Percentiles rank a stretch among this genome's conserved stretches.
These are phyloP conservation scores for Octonoba sinensis DNA, from an alignment of 2,888 invertebrate genomes.

Conservation along the genomic window DNA sequence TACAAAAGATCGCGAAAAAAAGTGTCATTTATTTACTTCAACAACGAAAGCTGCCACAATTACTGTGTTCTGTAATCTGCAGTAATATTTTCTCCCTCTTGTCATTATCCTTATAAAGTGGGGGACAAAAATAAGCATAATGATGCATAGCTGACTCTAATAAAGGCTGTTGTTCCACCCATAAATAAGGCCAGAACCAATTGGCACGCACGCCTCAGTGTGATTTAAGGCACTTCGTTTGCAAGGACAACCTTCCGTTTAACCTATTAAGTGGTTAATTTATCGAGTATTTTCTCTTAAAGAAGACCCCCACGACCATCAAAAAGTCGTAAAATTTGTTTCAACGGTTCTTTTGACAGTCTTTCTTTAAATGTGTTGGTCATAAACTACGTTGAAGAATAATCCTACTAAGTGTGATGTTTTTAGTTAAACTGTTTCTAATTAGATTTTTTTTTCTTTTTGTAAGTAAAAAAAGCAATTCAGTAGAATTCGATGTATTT, in stretches of 20 bases:
- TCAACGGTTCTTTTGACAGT: no score
- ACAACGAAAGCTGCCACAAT: constrained; percentile 26
- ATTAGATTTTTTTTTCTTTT: no score
- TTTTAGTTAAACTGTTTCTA: no score
- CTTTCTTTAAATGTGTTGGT: no score
- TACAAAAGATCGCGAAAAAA: no score
- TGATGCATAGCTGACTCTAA: constrained; percentile 26
- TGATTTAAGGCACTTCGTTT: constrained; percentile 24
- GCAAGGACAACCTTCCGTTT: constrained; percentile 3
- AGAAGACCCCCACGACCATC: no score
- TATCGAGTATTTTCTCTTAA: background rate
- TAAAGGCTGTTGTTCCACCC: constrained; percentile 6
- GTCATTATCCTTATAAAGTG: constrained; percentile 35
- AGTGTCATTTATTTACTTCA: constrained; percentile 30
- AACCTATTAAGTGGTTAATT: constrained; percentile 15
- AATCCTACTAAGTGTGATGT: no score
- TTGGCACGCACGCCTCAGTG: constrained; percentile 4
- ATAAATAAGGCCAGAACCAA: constrained; percentile 20
- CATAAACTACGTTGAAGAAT: no score
- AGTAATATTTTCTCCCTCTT: constrained; percentile 15
- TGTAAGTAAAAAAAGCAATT: no score
- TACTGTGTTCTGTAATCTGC: constrained; percentile 29
- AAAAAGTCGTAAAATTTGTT: no score
- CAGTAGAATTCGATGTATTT: no score
- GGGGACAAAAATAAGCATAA: constrained; percentile 22